Evolutionary conservation across 2,888 invertebrate species (phyloP), one percentile per base, ranked within the genome.

Genomic region (Nomada fucata): DNA sequence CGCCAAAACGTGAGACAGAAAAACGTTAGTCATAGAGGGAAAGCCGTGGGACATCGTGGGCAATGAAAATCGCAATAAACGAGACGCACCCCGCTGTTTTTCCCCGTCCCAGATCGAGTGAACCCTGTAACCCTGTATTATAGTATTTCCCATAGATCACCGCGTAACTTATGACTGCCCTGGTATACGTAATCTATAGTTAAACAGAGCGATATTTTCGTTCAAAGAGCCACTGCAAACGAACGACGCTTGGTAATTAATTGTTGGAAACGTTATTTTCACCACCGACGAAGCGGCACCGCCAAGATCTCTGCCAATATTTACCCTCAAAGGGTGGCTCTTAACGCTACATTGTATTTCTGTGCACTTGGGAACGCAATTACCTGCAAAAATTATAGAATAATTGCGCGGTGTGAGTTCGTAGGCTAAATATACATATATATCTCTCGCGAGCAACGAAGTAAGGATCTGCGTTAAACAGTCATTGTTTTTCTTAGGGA

Each of bases 1-100:
- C 76, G 69, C 47, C 23, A 1, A 67, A 86, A 86, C 65, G 77
- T 70, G 67, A 78, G 60, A 42, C 36, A 2, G 18, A 36, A 11
- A 79, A 11, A 79, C 76, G 76, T 86, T 84, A 86, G 84, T 86
- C 86, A 85, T 68, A 76, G 81, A 63, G 74, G 78, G 47, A 83
- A 75, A 81, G 68, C 50, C 44, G 42, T 60, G 70, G 74, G 76
- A 81, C 79, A 71, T 83, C 53, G 64, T 71, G 76, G 82, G 59
- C 69, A 63, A n/a, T 36, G 47, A 79, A 73, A 73, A 65, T 76
- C 55, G 78, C 68, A 83, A 83, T 86, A 84, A 87, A 86, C 78
- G 76, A 47, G 71, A 74, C 65, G 65, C 84, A 71, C 81, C 88
- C 83, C n/a, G 74, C 79, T 79, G 69, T 72, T 81, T 59, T 61